Conservation (phyloP, 2,113 vertebrate genomes). For the Poecile atricapillus region DNA sequence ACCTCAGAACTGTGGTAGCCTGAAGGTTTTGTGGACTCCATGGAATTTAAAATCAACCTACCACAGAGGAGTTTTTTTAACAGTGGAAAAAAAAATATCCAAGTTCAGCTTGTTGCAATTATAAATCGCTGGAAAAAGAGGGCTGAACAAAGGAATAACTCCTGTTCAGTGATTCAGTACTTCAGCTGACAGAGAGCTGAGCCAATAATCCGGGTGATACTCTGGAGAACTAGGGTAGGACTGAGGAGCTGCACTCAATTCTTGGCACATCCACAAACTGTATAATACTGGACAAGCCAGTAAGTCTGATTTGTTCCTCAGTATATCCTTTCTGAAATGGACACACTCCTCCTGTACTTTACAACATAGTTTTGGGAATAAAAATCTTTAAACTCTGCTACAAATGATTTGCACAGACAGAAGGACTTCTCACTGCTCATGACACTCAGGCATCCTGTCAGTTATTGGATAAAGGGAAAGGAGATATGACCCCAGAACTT, state of each 20-base stretch:
- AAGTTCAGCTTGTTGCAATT: conserved; percentile 44
- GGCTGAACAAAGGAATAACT: conserved; percentile 23
- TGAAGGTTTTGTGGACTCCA: conserved; percentile 47
- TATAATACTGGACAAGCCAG: neutral
- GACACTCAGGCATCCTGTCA: neutral
- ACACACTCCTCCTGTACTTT: neutral
- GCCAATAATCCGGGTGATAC: conserved; percentile 1
- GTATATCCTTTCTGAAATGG: conserved; percentile 9
- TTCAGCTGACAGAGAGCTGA: neutral
- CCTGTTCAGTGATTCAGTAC: neutral
- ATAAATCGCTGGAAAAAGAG: neutral
- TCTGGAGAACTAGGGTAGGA: neutral
- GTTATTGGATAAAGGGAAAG: neutral
- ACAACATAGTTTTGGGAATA: neutral
- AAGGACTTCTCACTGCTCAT: neutral
- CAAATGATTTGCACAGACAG: neutral
- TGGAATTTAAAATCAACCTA: conserved; percentile 57
- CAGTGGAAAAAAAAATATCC: neutral
- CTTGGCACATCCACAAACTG: neutral
- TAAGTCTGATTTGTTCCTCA: conserved; percentile 26
- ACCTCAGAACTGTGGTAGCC: conserved; percentile 50
- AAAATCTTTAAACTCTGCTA: neutral
- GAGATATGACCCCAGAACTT: neutral
- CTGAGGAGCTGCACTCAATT: neutral
- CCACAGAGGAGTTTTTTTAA: neutral